Percentiles rank a stretch among this genome's conserved stretches.
Evolutionary conservation across 2,888 invertebrate species (phyloP).

Genomic region (Hirtodrosophila alboralis): DNA sequence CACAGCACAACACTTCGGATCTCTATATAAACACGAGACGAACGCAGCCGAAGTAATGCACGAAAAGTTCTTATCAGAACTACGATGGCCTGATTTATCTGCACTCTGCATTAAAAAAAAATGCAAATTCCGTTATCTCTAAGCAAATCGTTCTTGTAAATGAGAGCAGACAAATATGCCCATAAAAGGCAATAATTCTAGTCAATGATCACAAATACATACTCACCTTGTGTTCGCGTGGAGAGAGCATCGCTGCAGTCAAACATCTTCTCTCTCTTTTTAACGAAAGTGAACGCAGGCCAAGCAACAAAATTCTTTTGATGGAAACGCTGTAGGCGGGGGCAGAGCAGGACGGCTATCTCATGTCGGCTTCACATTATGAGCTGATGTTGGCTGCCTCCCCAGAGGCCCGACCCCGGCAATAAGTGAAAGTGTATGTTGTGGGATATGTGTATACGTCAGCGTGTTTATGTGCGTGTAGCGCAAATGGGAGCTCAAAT

Average conservation of each 20-base stretch:
- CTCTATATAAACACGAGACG: not conserved
- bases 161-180: not conserved
- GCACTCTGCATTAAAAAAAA: too few relatives aligned
- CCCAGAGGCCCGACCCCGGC: constrained; percentile 44
- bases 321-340: constrained; percentile 1
- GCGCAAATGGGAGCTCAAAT: constrained; percentile 44
- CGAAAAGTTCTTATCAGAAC: too few relatives aligned
- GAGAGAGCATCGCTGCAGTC: too few relatives aligned
- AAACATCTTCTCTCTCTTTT: not conserved
- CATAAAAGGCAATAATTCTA: not conserved
- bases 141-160: too few relatives aligned
- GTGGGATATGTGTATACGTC: constrained; percentile 6
- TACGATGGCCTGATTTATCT: too few relatives aligned
- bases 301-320: constrained; percentile 7
- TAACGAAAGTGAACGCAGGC: constrained; percentile 21
- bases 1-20: constrained; percentile 1
- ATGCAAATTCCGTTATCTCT: too few relatives aligned
- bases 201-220: constrained; percentile 20
- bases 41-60: constrained; percentile 5
- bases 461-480: constrained; percentile 14
- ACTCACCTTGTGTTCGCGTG: not conserved
- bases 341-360: constrained; percentile 9
- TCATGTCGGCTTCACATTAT: constrained; percentile 55
- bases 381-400: constrained; percentile 60
- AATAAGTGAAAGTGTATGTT: constrained; percentile 70